Evolutionary conservation across 2,113 vertebrate species (phyloP), one percentile per base, ranked within the genome.

Genomic region (Actenoides hombroni): DNA sequence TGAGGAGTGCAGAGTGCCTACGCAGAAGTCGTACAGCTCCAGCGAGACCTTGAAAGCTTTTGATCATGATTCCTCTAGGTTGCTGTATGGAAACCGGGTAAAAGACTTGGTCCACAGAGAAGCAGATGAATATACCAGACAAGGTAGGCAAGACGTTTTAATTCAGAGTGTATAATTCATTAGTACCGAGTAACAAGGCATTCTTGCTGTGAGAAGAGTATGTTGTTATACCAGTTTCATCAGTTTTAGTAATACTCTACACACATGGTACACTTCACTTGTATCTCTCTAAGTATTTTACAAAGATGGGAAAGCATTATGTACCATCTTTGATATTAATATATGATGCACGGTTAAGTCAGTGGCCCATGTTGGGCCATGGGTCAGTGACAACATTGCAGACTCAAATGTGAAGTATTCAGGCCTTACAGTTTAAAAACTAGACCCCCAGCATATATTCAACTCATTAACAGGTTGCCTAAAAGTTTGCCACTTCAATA

Each of bases 11-110:
- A 97, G 99, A 83, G 99, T 99, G 24, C 99, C 99, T 92, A 99
- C 99, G 0, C 99, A 99, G 98, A 99, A 99, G 95, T 99, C 99
- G 26, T 99, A 99, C 98, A 99, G 99, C 97, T 99, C 99, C 97
- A 99, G 99, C 80, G 99, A 99, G 96, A 99, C 99, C 35, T 95
- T 99, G 87, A 99, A 99, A 98, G 99, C 99, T 92, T 99, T 99
- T 91, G 99, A 99, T 97, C 99, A 99, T 98, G 99, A 99, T 97
- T 99, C 99, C 39, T 98, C 99, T 10, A 98, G 99, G 69, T 98
- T 99, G 98, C 98, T 99, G 83, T 99, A 99, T 51, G 98, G 98
- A 96, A 99, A 98, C 98, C 97, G 99, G 94, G 98, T 99, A 96
- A 99, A 99, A 97, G 99, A 99, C 95, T 98, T 99, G 98, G 99